phyloP scores from a whole-genome alignment of 2,888 invertebrate genomes.

The Heteromyza rotundicornis region DNA sequence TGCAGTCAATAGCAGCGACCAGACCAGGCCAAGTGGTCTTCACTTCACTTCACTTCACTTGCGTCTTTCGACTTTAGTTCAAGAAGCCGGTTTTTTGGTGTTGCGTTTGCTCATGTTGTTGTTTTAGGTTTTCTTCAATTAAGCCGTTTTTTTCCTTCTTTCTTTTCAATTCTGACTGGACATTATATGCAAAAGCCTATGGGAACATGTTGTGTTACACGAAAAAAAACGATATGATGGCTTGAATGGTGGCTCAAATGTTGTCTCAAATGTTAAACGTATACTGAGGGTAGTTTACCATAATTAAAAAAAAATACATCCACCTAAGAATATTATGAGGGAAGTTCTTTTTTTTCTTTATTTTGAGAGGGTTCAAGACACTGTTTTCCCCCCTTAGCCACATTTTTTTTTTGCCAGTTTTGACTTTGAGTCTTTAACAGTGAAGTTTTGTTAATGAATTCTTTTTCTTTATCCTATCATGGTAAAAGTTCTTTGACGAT shows the following conservation, averaged over 20 bases:
- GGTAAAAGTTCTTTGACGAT: no score
- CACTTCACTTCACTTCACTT: no score
- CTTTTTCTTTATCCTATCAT: no score
- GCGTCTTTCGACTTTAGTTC: background rate
- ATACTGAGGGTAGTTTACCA: slow-evolving; percentile 1
- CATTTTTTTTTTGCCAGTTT: no score
- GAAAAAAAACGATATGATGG: background rate
- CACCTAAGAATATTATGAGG: no score
- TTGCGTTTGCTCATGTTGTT: background rate
- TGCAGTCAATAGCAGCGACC: background rate
- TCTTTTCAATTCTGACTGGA: background rate
- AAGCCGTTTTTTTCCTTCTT: background rate
- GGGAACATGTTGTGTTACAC: background rate
- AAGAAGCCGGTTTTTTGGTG: background rate
- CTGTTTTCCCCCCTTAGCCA: no score
- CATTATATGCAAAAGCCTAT: background rate
- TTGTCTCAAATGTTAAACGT: background rate
- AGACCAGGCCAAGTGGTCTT: background rate
- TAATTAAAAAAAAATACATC: no score
- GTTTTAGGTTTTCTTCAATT: slow-evolving; percentile 6
- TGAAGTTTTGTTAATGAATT: no score
- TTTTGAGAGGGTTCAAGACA: no score
- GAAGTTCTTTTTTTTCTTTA: no score
- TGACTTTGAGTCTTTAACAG: no score
- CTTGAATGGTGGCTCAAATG: no score